These are phyloP conservation scores for Acanthoscelides obtectus DNA, from an alignment of 2,888 invertebrate genomes.

Conservation along the genomic window DNA sequence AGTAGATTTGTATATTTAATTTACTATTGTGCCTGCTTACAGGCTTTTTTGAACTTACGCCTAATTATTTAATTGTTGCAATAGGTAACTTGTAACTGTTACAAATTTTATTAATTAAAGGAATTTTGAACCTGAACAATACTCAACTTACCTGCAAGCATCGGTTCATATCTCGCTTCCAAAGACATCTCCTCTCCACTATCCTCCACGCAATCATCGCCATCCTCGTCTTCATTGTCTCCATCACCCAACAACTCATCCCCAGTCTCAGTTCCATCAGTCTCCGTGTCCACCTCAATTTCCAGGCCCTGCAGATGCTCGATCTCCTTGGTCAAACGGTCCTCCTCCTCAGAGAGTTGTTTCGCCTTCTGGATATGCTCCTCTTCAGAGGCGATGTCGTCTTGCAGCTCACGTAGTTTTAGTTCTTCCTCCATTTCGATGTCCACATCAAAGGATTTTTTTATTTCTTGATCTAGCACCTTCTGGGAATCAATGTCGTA, in stretches of 20 bases:
- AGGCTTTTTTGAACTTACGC: no score
- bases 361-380: slow-evolving; percentile 66
- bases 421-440: slow-evolving; percentile 57
- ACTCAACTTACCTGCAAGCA: slow-evolving; percentile 53
- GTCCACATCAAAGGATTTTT: slow-evolving; percentile 52
- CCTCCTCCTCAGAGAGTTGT: slow-evolving; percentile 69
- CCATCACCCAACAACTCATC: slow-evolving; percentile 56
- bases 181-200: slow-evolving; percentile 49
- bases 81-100: neutral
- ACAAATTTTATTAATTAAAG: no score
- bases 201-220: slow-evolving; percentile 11
- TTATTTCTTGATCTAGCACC: slow-evolving; percentile 4
- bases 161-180: slow-evolving; percentile 66
- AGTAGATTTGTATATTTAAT: no score
- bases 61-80: no score
- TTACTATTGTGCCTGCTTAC: no score
- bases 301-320: slow-evolving; percentile 69
- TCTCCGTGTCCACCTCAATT: slow-evolving; percentile 75
- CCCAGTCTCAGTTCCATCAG: slow-evolving; percentile 73
- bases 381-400: slow-evolving; percentile 52
- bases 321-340: slow-evolving; percentile 69
- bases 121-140: no score
- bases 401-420: slow-evolving; percentile 40
- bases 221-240: slow-evolving; percentile 35
- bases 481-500: neutral